Base-by-base conservation (phyloP, 2,113 vertebrate species). In the Connochaetes taurinus region DNA sequence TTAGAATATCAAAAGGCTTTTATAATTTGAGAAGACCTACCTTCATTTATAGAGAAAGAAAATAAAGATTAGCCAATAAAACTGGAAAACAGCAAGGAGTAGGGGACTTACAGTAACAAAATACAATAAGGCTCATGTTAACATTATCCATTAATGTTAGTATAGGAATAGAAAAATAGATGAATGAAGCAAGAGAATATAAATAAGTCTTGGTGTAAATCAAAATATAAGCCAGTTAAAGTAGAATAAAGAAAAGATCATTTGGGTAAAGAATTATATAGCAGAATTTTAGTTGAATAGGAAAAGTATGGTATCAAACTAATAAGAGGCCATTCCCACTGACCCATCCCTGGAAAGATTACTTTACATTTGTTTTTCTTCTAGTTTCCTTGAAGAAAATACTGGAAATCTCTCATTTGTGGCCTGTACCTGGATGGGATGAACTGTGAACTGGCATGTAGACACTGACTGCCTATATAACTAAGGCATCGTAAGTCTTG, bases 21-120 rank as follows among this genome's bases (percentile, higher is more conserved):
- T 93, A 7, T 89, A 67, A 71, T 81, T 47, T 36, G 57, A 97
- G 27, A 97, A 93, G 57, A 91, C 31, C 67, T 60, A 33, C 15
- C 12, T 78, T 84, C 40, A 85, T 71, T 95, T 86, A 81, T 27
- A 36, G 57, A 80, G 57, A 67, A 90, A 71, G 67, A 62, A 89
- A 89, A 57, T 19, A 62, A 90, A 86, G 84, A 88, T 60, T 50
- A 97, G 93, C 50, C 29, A 97, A 52, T 52, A 83, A 87, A 95
- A 86, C n/a, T 55, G 60, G 92, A 57, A 88, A 82, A 95, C 9
- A 89, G 58, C 17, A 52, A 67, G 14, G 33, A 53, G 19, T 82
- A 19, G 19, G 62, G 57, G 40, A 31, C 50, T 78, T 87, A 17
- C 2, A 64, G 27, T 67, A 97, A 85, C 40, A 85, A 89, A 86